Evolutionary conservation across 2,888 invertebrate genomes (phyloP).

Genomic region (Drosophila mercatorum): DNA sequence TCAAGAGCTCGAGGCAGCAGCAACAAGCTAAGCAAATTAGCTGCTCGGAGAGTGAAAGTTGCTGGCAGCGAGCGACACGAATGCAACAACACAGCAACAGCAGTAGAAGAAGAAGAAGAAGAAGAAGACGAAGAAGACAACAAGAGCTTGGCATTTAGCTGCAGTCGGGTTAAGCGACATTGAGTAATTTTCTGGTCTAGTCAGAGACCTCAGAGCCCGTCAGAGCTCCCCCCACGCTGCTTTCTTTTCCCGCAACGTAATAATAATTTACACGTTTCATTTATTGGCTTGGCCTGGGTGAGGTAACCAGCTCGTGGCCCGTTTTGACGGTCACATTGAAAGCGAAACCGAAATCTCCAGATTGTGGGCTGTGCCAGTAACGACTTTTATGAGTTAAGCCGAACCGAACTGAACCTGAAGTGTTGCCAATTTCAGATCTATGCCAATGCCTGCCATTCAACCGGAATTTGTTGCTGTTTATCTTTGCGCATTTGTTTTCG

Average conservation of each 20-base stretch:
- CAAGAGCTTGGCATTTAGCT: conserved; percentile 42
- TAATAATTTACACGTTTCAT: conserved; percentile 63
- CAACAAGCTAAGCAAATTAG: conserved; percentile 40
- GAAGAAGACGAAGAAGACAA: conserved; percentile 11
- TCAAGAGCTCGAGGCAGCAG: conserved; percentile 24
- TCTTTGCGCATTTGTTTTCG: conserved; percentile 12
- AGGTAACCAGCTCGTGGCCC: conserved; percentile 58
- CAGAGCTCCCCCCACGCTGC: conserved; percentile 39
- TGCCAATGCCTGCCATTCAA: conserved; percentile 65
- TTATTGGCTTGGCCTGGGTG: conserved; percentile 41
- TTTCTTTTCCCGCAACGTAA: conserved; percentile 66
- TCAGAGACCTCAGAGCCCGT: conserved; percentile 19
- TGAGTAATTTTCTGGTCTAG: conserved; percentile 74
- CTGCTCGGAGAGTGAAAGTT: conserved; percentile 68
- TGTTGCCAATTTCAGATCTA: conserved; percentile 53
- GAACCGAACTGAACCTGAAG: conserved; percentile 6
- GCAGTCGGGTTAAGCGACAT: conserved; percentile 33
- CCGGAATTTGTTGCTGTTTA: conserved; percentile 13
- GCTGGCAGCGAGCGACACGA: conserved; percentile 11
- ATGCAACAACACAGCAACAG: not conserved
- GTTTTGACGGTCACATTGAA: conserved; percentile 72
- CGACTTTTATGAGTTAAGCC: conserved; percentile 16
- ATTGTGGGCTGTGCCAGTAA: conserved; percentile 59
- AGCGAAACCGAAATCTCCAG: conserved; percentile 54
- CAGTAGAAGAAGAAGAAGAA: not conserved